A percentile compares a stretch with the other conserved stretches of the same genome.
Evolutionary conservation across 2,113 vertebrate species (phyloP).

Genomic region (Orycteropus afer): DNA sequence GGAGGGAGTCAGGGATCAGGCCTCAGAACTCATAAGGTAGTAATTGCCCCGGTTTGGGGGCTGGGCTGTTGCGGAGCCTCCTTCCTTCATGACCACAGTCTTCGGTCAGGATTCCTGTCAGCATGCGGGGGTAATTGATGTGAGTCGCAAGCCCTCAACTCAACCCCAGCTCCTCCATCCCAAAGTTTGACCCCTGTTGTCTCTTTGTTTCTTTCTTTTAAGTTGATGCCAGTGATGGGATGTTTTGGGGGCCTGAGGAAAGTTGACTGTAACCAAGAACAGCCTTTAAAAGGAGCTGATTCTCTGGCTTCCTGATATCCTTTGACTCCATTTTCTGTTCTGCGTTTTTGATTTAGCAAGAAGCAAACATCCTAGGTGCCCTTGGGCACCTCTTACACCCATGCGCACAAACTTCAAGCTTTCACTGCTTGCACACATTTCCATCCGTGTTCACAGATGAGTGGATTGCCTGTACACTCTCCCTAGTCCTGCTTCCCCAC

Average conservation of each 20-base stretch:
- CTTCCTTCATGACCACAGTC: conserved; percentile 77
- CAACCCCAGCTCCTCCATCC: conserved; percentile 79
- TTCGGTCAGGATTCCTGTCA: conserved; percentile 83
- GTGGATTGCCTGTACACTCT: background rate
- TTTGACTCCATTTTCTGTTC: conserved; percentile 87
- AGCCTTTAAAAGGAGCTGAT: conserved; percentile 81
- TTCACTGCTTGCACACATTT: conserved; percentile 80
- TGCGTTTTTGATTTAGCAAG: conserved; percentile 86
- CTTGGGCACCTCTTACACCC: conserved; percentile 84
- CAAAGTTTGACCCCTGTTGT: conserved; percentile 85
- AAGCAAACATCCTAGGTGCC: conserved; percentile 85
- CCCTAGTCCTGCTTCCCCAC: background rate
- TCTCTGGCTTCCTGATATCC: conserved; percentile 81
- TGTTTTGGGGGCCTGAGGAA: conserved; percentile 84
- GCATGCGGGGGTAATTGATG: conserved; percentile 83
- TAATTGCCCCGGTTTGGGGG: conserved; percentile 68
- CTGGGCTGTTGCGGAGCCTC: conserved; percentile 65
- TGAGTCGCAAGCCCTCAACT: conserved; percentile 73
- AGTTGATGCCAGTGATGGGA: conserved; percentile 84
- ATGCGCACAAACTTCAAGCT: conserved; percentile 81
- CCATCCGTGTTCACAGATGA: conserved; percentile 70
- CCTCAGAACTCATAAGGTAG: conserved; percentile 63
- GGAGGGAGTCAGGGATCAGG: conserved; percentile 42
- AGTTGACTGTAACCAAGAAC: conserved; percentile 86
- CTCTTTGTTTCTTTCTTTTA: conserved; percentile 87